These are phyloP conservation scores for Hippocampus abdominalis DNA, from an alignment of 2,113 vertebrate genomes.

Conservation along the genomic window DNA sequence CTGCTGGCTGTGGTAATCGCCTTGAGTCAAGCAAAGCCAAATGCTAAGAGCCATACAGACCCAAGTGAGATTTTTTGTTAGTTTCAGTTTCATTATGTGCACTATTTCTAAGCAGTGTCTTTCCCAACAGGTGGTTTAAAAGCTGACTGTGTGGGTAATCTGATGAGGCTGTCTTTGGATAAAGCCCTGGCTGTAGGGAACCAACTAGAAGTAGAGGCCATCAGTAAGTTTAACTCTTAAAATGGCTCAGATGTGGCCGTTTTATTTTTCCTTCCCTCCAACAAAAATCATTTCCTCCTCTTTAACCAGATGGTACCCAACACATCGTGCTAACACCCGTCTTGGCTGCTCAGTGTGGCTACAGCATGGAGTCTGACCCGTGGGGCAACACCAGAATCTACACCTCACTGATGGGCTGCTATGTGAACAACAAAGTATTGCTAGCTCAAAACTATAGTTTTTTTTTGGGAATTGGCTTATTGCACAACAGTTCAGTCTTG, in stretches of 20 bases:
- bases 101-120: not conserved
- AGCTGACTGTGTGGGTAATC: conserved; percentile 61
- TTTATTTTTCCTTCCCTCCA: not conserved
- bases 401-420: conserved; percentile 68
- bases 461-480: too few relatives aligned
- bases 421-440: conserved; percentile 57
- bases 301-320: conserved; percentile 57
- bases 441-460: too few relatives aligned
- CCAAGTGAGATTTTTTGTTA: conserved; percentile 53
- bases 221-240: conserved; percentile 57
- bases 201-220: conserved; percentile 65
- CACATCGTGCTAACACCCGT: conserved; percentile 44
- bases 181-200: conserved; percentile 62
- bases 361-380: conserved; percentile 70
- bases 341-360: conserved; percentile 72
- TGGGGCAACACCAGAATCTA: conserved; percentile 73
- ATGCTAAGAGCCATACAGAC: conserved; percentile 25
- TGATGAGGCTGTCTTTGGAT: conserved; percentile 65
- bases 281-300: not conserved
- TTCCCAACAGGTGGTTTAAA: conserved; percentile 46
- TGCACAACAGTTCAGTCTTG: too few relatives aligned
- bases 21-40: conserved; percentile 45
- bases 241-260: too few relatives aligned
- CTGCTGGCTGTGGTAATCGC: conserved; percentile 39
- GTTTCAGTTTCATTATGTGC: not conserved